These are phyloP conservation scores for Ageneiosus marmoratus DNA, from an alignment of 2,113 vertebrate species.

Conservation along the genomic window DNA sequence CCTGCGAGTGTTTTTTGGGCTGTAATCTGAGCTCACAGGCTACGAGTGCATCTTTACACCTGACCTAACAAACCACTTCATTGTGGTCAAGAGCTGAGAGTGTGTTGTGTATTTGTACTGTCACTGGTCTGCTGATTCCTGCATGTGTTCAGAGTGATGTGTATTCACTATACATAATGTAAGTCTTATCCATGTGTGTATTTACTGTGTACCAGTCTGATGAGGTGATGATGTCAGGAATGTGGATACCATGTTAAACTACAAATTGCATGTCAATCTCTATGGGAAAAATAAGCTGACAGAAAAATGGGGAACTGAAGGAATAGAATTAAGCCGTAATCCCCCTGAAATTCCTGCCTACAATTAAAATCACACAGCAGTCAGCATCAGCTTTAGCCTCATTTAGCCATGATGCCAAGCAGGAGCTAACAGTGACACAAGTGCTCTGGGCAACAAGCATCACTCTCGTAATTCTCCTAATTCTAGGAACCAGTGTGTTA, in stretches of 20 bases:
- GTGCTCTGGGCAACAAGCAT: conserved; percentile 21
- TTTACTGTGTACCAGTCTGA: background rate
- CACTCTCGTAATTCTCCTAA: conserved; percentile 29
- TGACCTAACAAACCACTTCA: conserved; percentile 41
- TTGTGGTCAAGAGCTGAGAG: background rate
- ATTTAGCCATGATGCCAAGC: conserved; percentile 53
- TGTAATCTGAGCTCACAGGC: conserved; percentile 20
- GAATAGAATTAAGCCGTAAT: conserved; percentile 54
- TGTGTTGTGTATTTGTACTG: background rate
- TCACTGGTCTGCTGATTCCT: background rate
- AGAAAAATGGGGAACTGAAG: conserved; percentile 54
- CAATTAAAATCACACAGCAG: conserved; percentile 56
- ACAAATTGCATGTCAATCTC: background rate
- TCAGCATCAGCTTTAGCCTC: conserved; percentile 50
- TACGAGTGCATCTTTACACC: conserved; percentile 27
- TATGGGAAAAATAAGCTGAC: conserved; percentile 1
- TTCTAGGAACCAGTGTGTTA: conserved; percentile 16
- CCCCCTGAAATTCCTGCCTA: conserved; percentile 54
- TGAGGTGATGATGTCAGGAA: conserved; percentile 40
- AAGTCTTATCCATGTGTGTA: background rate
- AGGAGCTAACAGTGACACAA: conserved; percentile 30
- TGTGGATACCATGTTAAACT: conserved; percentile 29
- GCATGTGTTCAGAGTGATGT: background rate
- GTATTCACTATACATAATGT: conserved; percentile 4
- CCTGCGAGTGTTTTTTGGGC: conserved; percentile 24